These are phyloP conservation scores for Meloidogyne chitwoodi DNA, from an alignment of 1,140 invertebrate species.

Conservation along the genomic window DNA sequence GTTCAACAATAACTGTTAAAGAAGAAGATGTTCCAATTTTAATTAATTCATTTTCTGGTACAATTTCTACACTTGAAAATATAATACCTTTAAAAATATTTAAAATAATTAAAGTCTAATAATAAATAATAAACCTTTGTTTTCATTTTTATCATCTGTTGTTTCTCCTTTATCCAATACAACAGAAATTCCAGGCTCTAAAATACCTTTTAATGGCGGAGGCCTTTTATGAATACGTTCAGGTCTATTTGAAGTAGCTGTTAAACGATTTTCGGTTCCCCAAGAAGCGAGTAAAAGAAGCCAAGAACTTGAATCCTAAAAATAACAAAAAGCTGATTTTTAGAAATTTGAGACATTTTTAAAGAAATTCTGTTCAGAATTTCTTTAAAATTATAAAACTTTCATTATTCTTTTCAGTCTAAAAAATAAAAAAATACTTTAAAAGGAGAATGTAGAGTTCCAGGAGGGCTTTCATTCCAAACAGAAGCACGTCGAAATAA, in stretches of 20 bases:
- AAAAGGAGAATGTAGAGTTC: constrained; percentile 40
- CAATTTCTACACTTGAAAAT: constrained; percentile 32
- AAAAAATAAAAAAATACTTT: constrained; percentile 34
- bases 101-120: constrained; percentile 2
- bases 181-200: neutral
- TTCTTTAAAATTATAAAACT: too few relatives aligned
- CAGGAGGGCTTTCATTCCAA: constrained; percentile 45
- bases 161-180: constrained; percentile 13
- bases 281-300: constrained; percentile 43
- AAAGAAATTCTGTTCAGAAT: too few relatives aligned
- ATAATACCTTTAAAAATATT: constrained; percentile 10
- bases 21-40: constrained; percentile 12
- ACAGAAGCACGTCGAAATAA: constrained; percentile 39
- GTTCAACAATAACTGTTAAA: constrained; percentile 13
- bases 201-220: neutral
- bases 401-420: too few relatives aligned
- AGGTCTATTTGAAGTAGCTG: neutral
- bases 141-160: constrained; percentile 5
- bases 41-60: constrained; percentile 34
- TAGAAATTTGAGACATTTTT: too few relatives aligned
- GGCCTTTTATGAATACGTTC: neutral
- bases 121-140: neutral
- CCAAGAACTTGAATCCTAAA: constrained; percentile 44
- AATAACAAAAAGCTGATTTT: neutral
- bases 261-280: constrained; percentile 28